phyloP scores from a whole-genome alignment of 2,888 invertebrate species.

The Temnothorax unifasciatus region DNA sequence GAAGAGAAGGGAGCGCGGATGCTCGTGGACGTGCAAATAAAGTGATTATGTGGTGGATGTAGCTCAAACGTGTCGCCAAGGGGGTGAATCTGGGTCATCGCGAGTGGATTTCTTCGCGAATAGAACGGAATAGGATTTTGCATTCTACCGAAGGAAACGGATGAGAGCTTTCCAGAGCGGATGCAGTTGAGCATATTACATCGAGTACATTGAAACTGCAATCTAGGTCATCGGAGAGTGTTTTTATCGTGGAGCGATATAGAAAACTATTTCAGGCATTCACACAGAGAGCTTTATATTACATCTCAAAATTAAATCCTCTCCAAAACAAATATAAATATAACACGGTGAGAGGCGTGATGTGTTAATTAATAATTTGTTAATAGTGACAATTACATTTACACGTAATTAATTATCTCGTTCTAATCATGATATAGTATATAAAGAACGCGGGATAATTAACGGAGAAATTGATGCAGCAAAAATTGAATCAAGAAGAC shows the following conservation, averaged over 20 bases:
- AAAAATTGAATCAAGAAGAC: not conserved
- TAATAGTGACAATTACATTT: conserved; percentile 10
- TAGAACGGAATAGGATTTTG: conserved; percentile 3
- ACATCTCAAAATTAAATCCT: not conserved
- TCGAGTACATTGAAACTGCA: not conserved
- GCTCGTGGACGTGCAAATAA: conserved; percentile 13
- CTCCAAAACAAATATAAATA: not conserved
- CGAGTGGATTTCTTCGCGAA: not conserved
- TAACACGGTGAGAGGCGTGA: not conserved
- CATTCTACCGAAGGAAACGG: not conserved
- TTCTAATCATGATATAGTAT: not conserved
- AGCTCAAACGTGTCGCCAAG: conserved; percentile 5
- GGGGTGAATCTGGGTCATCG: conserved; percentile 27
- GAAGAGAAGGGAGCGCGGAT: not conserved
- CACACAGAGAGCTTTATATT: not conserved
- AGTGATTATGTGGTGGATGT: conserved; percentile 21
- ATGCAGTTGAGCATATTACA: not conserved
- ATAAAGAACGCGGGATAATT: not conserved
- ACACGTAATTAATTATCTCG: conserved; percentile 2
- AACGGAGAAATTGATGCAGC: not conserved
- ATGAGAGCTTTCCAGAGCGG: not conserved
- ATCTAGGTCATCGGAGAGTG: not conserved
- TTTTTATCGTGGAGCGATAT: not conserved
- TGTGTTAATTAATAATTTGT: conserved; percentile 32
- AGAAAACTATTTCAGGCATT: not conserved